These are phyloP conservation scores for Menidia menidia DNA, from an alignment of 2,797 vertebrate species.

Conservation along the genomic window DNA sequence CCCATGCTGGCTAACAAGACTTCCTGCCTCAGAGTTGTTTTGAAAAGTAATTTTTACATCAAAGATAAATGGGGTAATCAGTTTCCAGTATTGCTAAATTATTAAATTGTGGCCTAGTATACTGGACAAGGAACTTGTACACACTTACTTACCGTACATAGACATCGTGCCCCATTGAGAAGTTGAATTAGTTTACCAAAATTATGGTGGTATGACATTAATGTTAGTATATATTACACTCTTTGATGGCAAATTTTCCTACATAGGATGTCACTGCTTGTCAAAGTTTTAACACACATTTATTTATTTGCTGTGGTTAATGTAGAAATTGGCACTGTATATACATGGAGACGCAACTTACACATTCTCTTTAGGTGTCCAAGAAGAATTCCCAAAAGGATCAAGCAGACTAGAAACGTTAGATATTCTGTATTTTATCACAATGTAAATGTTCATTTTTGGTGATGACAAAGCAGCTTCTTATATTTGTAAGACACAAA, in stretches of 20 bases:
- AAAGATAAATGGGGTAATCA: neutral
- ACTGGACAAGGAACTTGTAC: neutral
- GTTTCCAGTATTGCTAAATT: constrained; percentile 1
- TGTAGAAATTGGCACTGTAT: neutral
- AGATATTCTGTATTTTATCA: too few relatives aligned
- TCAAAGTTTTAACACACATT: too few relatives aligned
- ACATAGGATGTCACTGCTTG: too few relatives aligned
- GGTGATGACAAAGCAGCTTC: neutral
- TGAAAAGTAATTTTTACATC: constrained; percentile 3
- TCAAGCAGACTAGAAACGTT: constrained; percentile 45
- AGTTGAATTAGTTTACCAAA: neutral
- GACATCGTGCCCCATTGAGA: neutral
- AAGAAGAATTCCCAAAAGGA: constrained; percentile 1
- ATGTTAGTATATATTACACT: too few relatives aligned
- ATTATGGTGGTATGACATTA: neutral
- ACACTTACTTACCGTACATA: neutral
- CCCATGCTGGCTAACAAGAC: neutral
- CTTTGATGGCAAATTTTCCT: too few relatives aligned
- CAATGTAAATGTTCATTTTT: constrained; percentile 36
- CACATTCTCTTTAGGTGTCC: neutral
- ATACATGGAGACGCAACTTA: neutral
- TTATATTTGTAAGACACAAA: constrained; percentile 1
- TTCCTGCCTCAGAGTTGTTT: neutral
- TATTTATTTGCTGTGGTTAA: neutral
- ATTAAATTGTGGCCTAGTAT: neutral